These are phyloP conservation scores for Tachystola acroxantha DNA, from an alignment of 2,888 invertebrate species.

Conservation along the genomic window DNA sequence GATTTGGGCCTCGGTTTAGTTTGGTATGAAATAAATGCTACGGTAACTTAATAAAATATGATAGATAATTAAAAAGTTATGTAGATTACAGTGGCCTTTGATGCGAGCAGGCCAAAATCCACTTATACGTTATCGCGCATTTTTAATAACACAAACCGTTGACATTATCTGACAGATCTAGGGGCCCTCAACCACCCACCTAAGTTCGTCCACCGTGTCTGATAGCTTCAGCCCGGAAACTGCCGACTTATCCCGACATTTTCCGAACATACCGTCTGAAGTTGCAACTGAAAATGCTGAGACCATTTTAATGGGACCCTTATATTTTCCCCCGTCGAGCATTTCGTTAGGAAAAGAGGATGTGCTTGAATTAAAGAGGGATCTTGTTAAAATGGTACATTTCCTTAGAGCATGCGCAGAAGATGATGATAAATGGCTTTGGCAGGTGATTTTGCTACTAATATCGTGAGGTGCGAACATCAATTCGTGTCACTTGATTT, in stretches of 20 bases:
- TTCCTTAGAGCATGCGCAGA: constrained; percentile 41
- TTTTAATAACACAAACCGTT: too few species aligned
- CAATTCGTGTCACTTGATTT: too few species aligned
- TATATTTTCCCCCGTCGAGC: constrained; percentile 15
- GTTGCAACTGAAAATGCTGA: constrained; percentile 28
- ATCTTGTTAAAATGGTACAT: constrained; percentile 27
- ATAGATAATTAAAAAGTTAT: too few species aligned
- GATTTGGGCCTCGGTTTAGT: too few species aligned
- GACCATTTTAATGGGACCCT: constrained; percentile 27
- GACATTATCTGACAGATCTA: too few species aligned
- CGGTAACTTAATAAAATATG: too few species aligned
- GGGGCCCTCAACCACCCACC: too few species aligned
- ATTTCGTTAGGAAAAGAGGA: constrained; percentile 25
- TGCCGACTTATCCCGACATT: constrained; percentile 33
- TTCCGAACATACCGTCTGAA: constrained; percentile 31
- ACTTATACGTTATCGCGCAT: too few species aligned
- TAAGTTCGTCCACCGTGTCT: constrained; percentile 24
- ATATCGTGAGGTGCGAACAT: neutral
- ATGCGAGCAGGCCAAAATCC: too few species aligned
- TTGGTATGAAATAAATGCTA: too few species aligned
- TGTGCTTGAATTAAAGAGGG: constrained; percentile 23
- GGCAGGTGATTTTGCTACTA: constrained; percentile 9
- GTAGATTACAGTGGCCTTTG: too few species aligned
- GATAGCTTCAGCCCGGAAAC: constrained; percentile 31
- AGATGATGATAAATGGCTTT: constrained; percentile 21